Evolutionary conservation across 2,888 invertebrate species (phyloP), one percentile per base, ranked within the genome.

Genomic region (Sinohyriopsis cumingii): DNA sequence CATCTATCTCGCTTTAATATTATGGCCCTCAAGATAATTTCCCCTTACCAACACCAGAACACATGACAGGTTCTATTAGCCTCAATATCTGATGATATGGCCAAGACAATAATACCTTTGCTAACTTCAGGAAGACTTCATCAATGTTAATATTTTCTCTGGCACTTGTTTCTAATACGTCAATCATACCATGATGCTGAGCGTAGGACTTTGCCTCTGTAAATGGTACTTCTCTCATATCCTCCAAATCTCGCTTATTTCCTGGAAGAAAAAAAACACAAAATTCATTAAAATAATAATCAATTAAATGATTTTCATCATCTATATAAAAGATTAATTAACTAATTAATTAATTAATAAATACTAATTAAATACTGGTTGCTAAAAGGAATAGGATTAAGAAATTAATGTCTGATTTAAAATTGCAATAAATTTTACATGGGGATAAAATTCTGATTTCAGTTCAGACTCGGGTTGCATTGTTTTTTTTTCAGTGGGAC

Each of bases 171-270:
- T 88, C 88, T 92, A 55, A 73, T 28, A 80, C 80, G 59, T 82
- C 81, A 54, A 87, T 76, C 83, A 88, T 87, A 59, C 73, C 79
- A 24, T 84, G 76, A 93, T 86, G 83, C 56, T 85, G 81, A 87
- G 95, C 95, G 91, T 96, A 94, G 54, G 95, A 94, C 88, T 95
- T 94, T 15, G 86, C 88, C 63, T 88, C 86, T 53, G 81, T 75
- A 22, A 78, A 73, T 28, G 77, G 82, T 15, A 88, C 87, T 68
- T 88, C 87, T 63, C 88, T 70, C 33, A 84, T 64, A 24, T 81
- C 73, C 55, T 88, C 86, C 45, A 87, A 65, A 66, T 88, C 88
- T 75, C 80, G 82, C 72, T 88, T 88, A 73, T 87, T 88, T 25
- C 88, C 88, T 93, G 75, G 3, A 87, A 81, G 67, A 63, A 65